phyloP scores from a whole-genome alignment of 2,888 invertebrate genomes.

The Microctonus hyperodae region DNA sequence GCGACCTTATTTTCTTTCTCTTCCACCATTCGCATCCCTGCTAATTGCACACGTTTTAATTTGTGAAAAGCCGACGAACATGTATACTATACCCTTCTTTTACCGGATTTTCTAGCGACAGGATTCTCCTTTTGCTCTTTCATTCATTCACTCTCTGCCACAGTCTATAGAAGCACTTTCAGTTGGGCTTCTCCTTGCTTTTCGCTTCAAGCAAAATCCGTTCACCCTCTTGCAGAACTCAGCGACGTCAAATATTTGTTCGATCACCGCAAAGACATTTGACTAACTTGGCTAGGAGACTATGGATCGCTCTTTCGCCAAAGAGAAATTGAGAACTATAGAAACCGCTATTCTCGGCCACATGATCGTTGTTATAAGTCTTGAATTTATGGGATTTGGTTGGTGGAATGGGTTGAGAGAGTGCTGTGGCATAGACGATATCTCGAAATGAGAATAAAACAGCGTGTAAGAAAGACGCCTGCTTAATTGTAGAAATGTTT shows the following conservation, averaged over 20 bases:
- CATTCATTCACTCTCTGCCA: neutral
- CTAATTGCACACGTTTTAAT: conserved; percentile 59
- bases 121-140: neutral
- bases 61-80: conserved; percentile 42
- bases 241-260: conserved; percentile 61
- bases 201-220: conserved; percentile 20
- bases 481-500: conserved; percentile 51
- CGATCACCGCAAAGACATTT: conserved; percentile 62
- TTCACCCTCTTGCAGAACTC: conserved; percentile 9
- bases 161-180: neutral
- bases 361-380: conserved; percentile 38
- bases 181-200: conserved; percentile 12
- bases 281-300: conserved; percentile 52
- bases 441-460: conserved; percentile 18
- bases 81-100: conserved; percentile 24
- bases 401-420: neutral
- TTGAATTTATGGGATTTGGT: conserved; percentile 41
- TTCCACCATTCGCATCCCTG: conserved; percentile 43
- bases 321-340: conserved; percentile 13
- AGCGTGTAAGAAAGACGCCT: conserved; percentile 20
- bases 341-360: conserved; percentile 25
- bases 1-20: conserved; percentile 11
- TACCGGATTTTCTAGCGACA: conserved; percentile 13
- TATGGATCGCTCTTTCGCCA: conserved; percentile 46
- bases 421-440: neutral